Conservation (phyloP, 2,888 invertebrate species). For the Melanophora roralis region DNA sequence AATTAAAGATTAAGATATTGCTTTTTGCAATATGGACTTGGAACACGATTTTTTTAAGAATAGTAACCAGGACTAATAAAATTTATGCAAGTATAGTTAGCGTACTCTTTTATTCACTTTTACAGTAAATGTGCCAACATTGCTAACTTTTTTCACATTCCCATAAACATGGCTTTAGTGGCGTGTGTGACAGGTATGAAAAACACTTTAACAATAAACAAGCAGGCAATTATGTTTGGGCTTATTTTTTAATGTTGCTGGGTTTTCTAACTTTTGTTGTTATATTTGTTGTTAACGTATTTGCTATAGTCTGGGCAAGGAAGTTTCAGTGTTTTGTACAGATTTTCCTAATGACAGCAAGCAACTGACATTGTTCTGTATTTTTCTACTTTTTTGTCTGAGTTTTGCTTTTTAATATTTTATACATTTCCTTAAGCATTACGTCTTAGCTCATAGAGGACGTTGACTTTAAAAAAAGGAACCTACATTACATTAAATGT, state of each 20-base stretch:
- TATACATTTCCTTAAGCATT: not conserved
- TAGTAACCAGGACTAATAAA: too few relatives aligned
- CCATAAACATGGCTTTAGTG: too few relatives aligned
- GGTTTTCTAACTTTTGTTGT: constrained; percentile 13
- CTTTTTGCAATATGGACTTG: too few relatives aligned
- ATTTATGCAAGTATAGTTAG: too few relatives aligned
- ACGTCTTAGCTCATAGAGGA: constrained; percentile 28
- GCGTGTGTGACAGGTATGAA: constrained; percentile 33
- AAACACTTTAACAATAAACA: constrained; percentile 56
- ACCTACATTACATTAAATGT: not conserved
- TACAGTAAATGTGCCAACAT: too few relatives aligned
- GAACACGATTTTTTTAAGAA: too few relatives aligned
- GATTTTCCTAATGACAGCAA: constrained; percentile 2
- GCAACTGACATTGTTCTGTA: not conserved
- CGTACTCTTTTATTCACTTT: too few relatives aligned
- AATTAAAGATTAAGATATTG: too few relatives aligned
- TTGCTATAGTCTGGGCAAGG: not conserved
- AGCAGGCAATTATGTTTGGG: constrained; percentile 58
- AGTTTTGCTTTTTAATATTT: constrained; percentile 1
- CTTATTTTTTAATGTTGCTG: constrained; percentile 13
- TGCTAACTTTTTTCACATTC: too few relatives aligned
- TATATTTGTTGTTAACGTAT: not conserved
- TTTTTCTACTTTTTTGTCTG: not conserved
- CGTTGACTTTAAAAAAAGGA: constrained; percentile 49
- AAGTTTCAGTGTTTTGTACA: not conserved